Base-by-base conservation (phyloP, 2,797 vertebrate genomes). In the Phylloscopus collybita region DNA sequence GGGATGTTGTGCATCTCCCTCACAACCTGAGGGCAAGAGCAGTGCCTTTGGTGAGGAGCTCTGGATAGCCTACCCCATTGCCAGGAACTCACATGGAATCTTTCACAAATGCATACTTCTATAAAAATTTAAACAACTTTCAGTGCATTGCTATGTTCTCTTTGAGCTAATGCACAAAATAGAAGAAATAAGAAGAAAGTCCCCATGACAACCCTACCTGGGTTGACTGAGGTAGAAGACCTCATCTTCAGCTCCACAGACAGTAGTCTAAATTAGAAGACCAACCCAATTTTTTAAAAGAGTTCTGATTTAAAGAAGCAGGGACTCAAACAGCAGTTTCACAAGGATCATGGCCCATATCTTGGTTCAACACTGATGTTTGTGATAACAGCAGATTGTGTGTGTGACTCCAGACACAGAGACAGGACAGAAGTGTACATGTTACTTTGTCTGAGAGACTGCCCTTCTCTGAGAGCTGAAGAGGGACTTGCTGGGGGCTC, bases 1-100 rank as follows among this genome's bases (percentile, higher is more conserved):
- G 44, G 13, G 26, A 66, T 62, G 29, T 13, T 44, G 9, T 3
- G 7, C 16, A 47, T 16, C 26, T 79, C 29, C 38, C 18, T 49
- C 29, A 38, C 26, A 69, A 53, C 5, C 13, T 34, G 19, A 72
- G 53, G 29, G n/a, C 22, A 86, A 92, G 16, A 84, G 16, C 19
- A 89, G 11, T 13, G 26, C 34, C 51, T 72, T 5, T 0, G 8
- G 32, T 38, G 34, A 72, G 42, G 11, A 26, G 16, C 12, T 32
- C 40, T 27, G 22, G 11, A 34, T 15, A 79, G 51, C 42, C 30
- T 15, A n/a, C 3, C 4, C 20, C 36, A 23, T 10, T 21, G 14
- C 25, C 29, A 78, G 53, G 9, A 76, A 20, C 32, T 70, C 0
- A 0, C 1, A 0, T 6, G 38, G 19, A 36, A 38, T 34, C 61